Conservation (phyloP, 2,888 invertebrate genomes). For the Phortica magna region DNA sequence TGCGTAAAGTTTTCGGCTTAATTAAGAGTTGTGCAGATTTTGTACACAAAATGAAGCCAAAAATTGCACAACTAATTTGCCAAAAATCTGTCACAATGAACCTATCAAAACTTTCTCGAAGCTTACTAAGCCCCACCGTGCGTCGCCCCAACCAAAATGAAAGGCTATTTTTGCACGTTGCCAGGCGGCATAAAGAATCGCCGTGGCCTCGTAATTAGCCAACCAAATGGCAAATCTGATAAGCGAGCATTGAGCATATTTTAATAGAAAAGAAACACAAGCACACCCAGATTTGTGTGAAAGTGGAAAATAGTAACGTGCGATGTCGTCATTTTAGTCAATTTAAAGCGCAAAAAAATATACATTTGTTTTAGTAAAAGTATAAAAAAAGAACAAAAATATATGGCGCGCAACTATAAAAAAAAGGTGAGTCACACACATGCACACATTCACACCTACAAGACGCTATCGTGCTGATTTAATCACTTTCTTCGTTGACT, state of each 20-base stretch:
- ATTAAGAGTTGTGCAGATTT: too few relatives aligned
- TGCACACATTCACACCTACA: slow-evolving; percentile 61
- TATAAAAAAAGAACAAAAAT: slow-evolving; percentile 8
- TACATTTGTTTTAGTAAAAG: background rate
- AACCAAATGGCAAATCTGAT: background rate
- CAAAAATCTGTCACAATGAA: background rate
- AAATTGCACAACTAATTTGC: too few relatives aligned
- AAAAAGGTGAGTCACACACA: slow-evolving; percentile 59
- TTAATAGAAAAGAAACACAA: background rate
- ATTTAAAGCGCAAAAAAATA: slow-evolving; percentile 53
- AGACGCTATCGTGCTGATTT: slow-evolving; percentile 72
- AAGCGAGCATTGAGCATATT: background rate
- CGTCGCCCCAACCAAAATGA: background rate
- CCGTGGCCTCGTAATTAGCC: background rate
- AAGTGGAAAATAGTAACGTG: slow-evolving; percentile 16
- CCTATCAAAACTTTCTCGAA: background rate
- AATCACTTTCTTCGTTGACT: slow-evolving; percentile 65
- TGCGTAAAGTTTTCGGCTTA: too few relatives aligned
- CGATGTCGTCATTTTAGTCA: slow-evolving; percentile 70
- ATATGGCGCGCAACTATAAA: background rate
- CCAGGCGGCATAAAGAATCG: background rate
- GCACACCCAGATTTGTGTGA: background rate
- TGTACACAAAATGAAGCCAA: too few relatives aligned
- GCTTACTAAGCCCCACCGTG: background rate
- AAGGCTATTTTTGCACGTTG: background rate